phyloP scores from a whole-genome alignment of 2,797 vertebrate genomes.

The Adrianichthys oophorus region DNA sequence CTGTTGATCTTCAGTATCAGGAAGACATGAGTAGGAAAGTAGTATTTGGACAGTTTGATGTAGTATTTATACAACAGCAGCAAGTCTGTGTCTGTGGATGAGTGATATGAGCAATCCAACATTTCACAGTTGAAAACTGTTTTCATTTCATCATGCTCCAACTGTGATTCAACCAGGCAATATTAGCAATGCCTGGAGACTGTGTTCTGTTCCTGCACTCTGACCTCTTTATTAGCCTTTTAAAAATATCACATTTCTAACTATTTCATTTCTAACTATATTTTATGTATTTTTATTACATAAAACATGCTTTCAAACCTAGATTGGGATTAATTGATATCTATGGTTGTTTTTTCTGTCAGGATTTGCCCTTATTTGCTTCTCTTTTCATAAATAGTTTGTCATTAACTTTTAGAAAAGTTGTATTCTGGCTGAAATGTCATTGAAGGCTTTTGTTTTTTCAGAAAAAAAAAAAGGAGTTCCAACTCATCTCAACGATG shows the following conservation, averaged over 20 bases:
- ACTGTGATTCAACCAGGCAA: constrained; percentile 30
- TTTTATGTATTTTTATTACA: no score
- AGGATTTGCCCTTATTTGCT: no score
- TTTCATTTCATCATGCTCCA: constrained; percentile 45
- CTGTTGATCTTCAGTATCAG: constrained; percentile 32
- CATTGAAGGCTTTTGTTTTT: constrained; percentile 26
- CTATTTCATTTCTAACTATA: not conserved
- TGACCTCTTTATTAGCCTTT: constrained; percentile 11
- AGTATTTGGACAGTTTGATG: constrained; percentile 17
- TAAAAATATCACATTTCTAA: constrained; percentile 24
- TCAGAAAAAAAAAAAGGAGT: constrained; percentile 36
- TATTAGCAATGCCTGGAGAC: constrained; percentile 18
- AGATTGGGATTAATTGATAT: no score
- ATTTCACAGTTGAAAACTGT: constrained; percentile 31
- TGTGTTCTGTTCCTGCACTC: constrained; percentile 22
- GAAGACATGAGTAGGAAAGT: constrained; percentile 36
- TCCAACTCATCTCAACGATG: constrained; percentile 24
- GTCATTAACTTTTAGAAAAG: constrained; percentile 5
- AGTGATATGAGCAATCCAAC: constrained; percentile 32
- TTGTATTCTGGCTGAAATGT: constrained; percentile 13
- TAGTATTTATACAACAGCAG: constrained; percentile 66
- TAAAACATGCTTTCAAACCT: no score
- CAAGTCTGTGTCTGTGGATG: constrained; percentile 38
- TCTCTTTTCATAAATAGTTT: no score
- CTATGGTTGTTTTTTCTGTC: no score